A percentile compares a stretch with the other conserved stretches of the same genome.
These are phyloP conservation scores for Eurystomus glaucurus DNA, from an alignment of 2,797 vertebrate species.

Conservation along the genomic window DNA sequence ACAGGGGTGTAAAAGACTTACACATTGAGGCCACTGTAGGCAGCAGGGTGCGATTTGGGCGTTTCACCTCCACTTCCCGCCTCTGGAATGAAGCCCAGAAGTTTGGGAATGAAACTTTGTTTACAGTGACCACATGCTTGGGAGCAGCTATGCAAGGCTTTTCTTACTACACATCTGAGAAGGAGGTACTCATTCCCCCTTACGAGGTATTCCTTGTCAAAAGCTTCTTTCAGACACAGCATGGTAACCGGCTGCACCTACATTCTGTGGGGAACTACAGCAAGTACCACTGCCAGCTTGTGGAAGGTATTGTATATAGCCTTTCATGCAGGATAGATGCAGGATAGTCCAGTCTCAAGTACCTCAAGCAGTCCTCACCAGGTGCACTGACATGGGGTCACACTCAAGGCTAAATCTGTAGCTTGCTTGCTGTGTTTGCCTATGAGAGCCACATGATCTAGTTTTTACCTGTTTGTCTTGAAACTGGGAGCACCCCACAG, in stretches of 20 bases:
- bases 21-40: not conserved
- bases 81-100: slow-evolving; percentile 33
- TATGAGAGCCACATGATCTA: fast-evolving
- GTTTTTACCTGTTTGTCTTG: not conserved
- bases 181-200: slow-evolving; percentile 77
- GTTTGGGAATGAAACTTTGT: slow-evolving; percentile 67
- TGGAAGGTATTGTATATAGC: slow-evolving; percentile 63
- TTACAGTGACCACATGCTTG: slow-evolving; percentile 76
- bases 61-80: slow-evolving; percentile 71
- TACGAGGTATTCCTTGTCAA: slow-evolving; percentile 76
- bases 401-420: not conserved
- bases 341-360: not conserved
- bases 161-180: slow-evolving; percentile 55
- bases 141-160: slow-evolving; percentile 70
- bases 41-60: slow-evolving; percentile 73
- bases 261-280: slow-evolving; percentile 72
- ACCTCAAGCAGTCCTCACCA: not conserved
- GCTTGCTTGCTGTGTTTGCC: fast-evolving
- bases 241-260: slow-evolving; percentile 45
- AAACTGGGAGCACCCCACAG: not conserved
- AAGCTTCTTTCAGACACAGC: slow-evolving; percentile 3
- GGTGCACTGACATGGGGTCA: not conserved
- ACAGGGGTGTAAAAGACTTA: slow-evolving; percentile 33
- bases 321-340: fast-evolving
- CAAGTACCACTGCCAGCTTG: slow-evolving; percentile 76